Evolutionary conservation across 2,888 invertebrate species (phyloP).

Genomic region (Ennomos fuscantarius): DNA sequence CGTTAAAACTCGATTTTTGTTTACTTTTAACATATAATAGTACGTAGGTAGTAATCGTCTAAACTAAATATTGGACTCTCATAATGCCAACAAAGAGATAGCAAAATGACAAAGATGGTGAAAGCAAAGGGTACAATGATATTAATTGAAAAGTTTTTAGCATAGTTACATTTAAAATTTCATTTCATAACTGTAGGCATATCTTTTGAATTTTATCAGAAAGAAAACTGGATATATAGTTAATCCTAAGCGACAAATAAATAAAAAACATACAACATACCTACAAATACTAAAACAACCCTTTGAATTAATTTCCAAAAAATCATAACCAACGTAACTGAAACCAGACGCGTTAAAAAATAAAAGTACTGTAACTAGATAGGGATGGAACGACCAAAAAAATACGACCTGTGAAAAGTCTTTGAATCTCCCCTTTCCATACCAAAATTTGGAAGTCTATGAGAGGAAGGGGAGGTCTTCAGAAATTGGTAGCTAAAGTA

Average conservation of each 20-base stretch:
- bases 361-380: slow-evolving; percentile 69
- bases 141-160: no score
- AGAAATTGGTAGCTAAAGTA: slow-evolving; percentile 58
- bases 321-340: slow-evolving; percentile 80
- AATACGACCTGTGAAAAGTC: slow-evolving; percentile 40
- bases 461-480: slow-evolving; percentile 48
- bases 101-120: background rate
- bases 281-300: background rate
- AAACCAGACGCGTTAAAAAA: slow-evolving; percentile 75
- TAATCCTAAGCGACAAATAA: no score
- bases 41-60: background rate
- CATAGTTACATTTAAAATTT: no score
- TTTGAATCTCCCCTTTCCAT: slow-evolving; percentile 18
- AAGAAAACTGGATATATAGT: no score
- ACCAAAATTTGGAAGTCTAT: slow-evolving; percentile 4
- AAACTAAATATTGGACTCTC: background rate
- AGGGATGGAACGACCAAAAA: slow-evolving; percentile 57
- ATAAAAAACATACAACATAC: slow-evolving; percentile 58
- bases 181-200: no score
- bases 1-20: slow-evolving; percentile 22
- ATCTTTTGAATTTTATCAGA: no score
- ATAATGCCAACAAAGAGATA: background rate
- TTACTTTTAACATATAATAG: background rate
- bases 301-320: slow-evolving; percentile 45
- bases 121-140: background rate